Base-by-base conservation (phyloP, 2,113 vertebrate species). In the Dicrurus megarhynchus region DNA sequence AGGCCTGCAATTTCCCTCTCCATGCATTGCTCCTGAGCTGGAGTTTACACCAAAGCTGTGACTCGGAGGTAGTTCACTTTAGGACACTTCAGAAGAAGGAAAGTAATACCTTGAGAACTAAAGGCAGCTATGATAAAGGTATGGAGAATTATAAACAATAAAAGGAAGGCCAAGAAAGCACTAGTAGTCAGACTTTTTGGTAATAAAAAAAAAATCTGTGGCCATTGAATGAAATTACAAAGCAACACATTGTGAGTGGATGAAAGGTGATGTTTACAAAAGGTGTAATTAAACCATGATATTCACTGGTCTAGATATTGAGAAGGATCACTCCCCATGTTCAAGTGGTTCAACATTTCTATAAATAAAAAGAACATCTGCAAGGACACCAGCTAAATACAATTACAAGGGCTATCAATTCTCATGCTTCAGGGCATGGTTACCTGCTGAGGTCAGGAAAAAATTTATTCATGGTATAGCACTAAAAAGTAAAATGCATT, bases 281-380 rank as follows among this genome's bases (percentile, higher is more conserved):
- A 86, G 26, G 37, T 64, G 52, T 89, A 95, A 96, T 93, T 96
- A 90, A 95, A 63, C 52, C 32, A 64, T 69, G 65, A 63, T 96
- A 94, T 80, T 92, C 86, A 46, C 52, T 68, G 47, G 55, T 74
- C n/a, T 69, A 87, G 77, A 55, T 68, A 92, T 47, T 70, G 81
- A 95, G 84, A 86, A 60, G 47, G 47, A 93, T 74, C 57, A 23
- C 26, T 88, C 46, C 49, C 39, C 60, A 80, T 87, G 78, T 88
- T 95, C 65, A 90, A 90, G 76, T 64, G 57, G 80, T 90, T 95
- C 90, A 93, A 80, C 73, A 76, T 95, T 91, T 94, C 73, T 96
- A 95, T 77, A 95, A 97, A 96, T 90, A 94, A 91, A 87, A 96
- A 85, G 78, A 96, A 93, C 86, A 93, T 93, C 88, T 95, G 84